phyloP scores from a whole-genome alignment of 2,113 vertebrate species.

The Triplophysa rosa region DNA sequence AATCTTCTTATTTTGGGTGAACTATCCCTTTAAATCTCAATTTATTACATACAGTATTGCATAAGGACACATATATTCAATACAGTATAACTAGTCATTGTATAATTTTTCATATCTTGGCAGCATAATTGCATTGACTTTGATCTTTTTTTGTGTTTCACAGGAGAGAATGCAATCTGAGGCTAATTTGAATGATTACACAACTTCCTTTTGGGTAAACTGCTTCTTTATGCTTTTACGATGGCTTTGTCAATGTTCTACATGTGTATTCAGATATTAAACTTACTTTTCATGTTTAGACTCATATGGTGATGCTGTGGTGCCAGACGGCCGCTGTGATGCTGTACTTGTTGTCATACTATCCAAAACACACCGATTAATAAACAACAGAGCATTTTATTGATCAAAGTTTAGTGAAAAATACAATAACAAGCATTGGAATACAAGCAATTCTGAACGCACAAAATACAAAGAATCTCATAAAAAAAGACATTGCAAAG shows the following conservation, averaged over 20 bases:
- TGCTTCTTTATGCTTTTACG: background rate
- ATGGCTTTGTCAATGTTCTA: background rate
- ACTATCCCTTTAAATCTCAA: too few species aligned
- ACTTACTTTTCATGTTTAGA: too few species aligned
- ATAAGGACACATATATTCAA: too few species aligned
- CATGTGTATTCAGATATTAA: background rate
- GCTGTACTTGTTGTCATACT: background rate
- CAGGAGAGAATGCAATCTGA: background rate
- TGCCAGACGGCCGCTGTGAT: too few species aligned
- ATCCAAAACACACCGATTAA: slow-evolving; percentile 14
- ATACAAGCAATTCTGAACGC: slow-evolving; percentile 7
- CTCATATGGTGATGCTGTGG: too few species aligned
- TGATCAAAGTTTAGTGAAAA: slow-evolving; percentile 38
- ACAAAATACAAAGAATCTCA: slow-evolving; percentile 11
- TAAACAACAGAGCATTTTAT: slow-evolving; percentile 37
- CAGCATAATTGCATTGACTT: too few species aligned
- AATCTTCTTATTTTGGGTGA: too few species aligned
- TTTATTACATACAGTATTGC: too few species aligned
- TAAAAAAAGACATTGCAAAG: background rate
- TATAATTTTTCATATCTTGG: too few species aligned
- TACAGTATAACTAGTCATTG: too few species aligned
- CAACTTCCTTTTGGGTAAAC: background rate
- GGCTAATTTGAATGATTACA: background rate
- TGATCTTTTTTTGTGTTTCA: background rate
- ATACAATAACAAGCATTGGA: slow-evolving; percentile 33